Evolutionary conservation across 2,113 vertebrate species (phyloP).

Genomic region (Salvelinus alpinus): DNA sequence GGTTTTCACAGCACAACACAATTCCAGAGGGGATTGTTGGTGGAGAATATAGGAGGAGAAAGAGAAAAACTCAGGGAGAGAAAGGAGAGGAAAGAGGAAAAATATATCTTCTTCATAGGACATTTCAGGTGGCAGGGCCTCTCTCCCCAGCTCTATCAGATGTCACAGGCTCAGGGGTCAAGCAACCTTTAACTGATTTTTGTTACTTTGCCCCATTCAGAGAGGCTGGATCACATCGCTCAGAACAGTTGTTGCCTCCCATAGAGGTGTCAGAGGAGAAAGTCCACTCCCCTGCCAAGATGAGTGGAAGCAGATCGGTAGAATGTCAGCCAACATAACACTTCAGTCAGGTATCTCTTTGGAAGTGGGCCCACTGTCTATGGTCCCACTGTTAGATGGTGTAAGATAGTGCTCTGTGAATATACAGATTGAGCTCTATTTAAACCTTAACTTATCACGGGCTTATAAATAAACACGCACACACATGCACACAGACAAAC

Average conservation of each 20-base stretch:
- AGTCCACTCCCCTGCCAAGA: conserved; percentile 33
- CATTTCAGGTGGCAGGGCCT: not conserved
- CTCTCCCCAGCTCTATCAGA: conserved; percentile 1
- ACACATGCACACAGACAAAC: conserved; percentile 36
- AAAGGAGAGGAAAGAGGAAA: not conserved
- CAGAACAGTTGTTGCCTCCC: not conserved
- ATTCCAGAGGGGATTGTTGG: conserved; percentile 41
- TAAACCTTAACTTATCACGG: too few species aligned
- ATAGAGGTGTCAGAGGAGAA: conserved; percentile 3
- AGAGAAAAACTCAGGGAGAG: conserved; percentile 16
- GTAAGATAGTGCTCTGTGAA: too few species aligned
- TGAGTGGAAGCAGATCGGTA: conserved; percentile 37
- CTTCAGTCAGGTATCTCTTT: conserved; percentile 35
- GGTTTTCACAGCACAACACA: conserved; percentile 39
- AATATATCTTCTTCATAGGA: conserved; percentile 7
- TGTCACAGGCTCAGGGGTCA: conserved; percentile 7
- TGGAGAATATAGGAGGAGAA: conserved; percentile 24
- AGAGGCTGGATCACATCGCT: not conserved
- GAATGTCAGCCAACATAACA: conserved; percentile 35
- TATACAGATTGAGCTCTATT: too few species aligned
- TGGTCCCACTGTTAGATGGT: conserved; percentile 20
- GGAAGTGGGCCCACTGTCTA: conserved; percentile 19
- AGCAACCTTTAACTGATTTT: not conserved
- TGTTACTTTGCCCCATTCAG: conserved; percentile 9
- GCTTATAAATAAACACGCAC: not conserved